Evolutionary conservation across 2,113 vertebrate genomes (phyloP).

Genomic region (Gallinago media): DNA sequence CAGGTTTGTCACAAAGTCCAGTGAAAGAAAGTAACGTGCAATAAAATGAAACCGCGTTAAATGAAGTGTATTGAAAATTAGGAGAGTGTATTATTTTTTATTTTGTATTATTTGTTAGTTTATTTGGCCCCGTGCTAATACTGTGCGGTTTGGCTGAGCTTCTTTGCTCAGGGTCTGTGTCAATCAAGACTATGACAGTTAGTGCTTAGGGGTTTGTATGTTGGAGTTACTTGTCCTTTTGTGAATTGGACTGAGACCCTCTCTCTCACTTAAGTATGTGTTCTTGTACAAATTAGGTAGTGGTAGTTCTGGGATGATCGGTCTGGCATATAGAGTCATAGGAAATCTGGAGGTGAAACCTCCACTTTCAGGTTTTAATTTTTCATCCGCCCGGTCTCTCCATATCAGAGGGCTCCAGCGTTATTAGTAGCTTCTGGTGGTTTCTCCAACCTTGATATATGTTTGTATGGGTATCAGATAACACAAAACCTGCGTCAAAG

Average conservation of each 20-base stretch:
- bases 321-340: neutral
- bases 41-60: neutral
- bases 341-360: neutral
- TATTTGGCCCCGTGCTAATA: neutral
- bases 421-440: neutral
- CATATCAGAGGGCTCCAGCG: neutral
- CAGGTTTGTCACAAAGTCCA: neutral
- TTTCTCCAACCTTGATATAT: neutral
- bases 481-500: neutral
- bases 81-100: neutral
- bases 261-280: neutral
- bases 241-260: neutral
- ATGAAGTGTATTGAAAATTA: neutral
- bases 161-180: neutral
- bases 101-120: neutral
- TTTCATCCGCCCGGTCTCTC: neutral
- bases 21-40: neutral
- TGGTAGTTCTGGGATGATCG: neutral
- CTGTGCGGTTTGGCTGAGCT: neutral
- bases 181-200: neutral
- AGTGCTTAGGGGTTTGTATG: neutral
- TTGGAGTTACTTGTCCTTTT: neutral
- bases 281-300: neutral
- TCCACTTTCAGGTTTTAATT: neutral
- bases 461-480: neutral